Evolutionary conservation across 2,888 invertebrate genomes (phyloP).

Genomic region (Chymomyza procnemis): DNA sequence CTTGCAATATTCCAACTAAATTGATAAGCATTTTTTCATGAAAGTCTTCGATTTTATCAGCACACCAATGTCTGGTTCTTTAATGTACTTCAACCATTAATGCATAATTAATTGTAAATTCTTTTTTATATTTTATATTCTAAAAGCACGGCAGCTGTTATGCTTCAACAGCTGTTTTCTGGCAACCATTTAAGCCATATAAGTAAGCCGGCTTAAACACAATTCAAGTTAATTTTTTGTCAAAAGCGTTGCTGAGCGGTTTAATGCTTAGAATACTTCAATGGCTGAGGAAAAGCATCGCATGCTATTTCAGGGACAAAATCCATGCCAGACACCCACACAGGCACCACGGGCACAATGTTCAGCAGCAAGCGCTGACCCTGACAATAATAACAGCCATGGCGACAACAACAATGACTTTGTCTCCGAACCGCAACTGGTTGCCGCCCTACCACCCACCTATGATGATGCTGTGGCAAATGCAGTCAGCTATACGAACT

Average conservation of each 20-base stretch:
- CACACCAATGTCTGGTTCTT: too few relatives aligned
- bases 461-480: constrained; percentile 40
- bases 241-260: not conserved
- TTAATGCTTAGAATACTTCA: not conserved
- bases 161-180: not conserved
- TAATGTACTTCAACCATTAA: too few relatives aligned
- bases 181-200: not conserved
- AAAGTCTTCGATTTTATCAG: too few relatives aligned
- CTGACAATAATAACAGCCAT: not conserved
- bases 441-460: constrained; percentile 30
- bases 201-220: not conserved
- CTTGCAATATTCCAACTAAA: too few relatives aligned
- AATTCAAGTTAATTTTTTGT: not conserved
- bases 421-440: constrained; percentile 1
- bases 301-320: constrained; percentile 51
- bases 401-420: not conserved
- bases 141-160: constrained; percentile 20
- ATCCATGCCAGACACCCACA: constrained; percentile 19
- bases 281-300: constrained; percentile 50
- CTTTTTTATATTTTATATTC: not conserved
- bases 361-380: not conserved
- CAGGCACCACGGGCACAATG: not conserved
- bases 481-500: not conserved
- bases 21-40: too few relatives aligned
- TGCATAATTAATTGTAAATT: too few relatives aligned